phyloP scores from a whole-genome alignment of 2,888 invertebrate species.

The Stenurella melanura region DNA sequence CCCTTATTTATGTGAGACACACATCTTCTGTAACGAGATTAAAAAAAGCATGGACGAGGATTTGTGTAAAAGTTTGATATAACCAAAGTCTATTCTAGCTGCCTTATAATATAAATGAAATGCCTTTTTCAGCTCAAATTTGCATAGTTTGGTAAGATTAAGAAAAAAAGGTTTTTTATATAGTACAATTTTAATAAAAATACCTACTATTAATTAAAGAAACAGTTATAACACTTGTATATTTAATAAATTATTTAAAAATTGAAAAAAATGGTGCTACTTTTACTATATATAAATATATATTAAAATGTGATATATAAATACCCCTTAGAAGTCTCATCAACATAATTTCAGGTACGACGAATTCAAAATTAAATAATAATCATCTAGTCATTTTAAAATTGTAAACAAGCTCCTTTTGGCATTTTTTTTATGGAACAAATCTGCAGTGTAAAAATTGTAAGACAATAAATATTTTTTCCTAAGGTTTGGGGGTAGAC shows the following conservation, averaged over 20 bases:
- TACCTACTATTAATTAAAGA: constrained; percentile 17
- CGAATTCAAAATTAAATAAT: constrained; percentile 36
- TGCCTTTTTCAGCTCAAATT: constrained; percentile 60
- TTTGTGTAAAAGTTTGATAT: constrained; percentile 54
- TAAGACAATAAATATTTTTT: too few relatives aligned
- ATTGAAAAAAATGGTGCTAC: constrained; percentile 61
- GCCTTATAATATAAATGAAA: constrained; percentile 56
- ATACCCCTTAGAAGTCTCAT: constrained; percentile 43
- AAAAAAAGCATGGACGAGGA: constrained; percentile 45
- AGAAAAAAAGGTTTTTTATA: constrained; percentile 42
- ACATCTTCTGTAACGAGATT: constrained; percentile 42
- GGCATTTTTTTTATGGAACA: too few relatives aligned
- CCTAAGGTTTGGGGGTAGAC: too few relatives aligned
- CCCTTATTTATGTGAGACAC: constrained; percentile 29
- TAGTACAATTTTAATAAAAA: constrained; percentile 54
- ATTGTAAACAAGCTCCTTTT: constrained; percentile 11
- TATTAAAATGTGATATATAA: constrained; percentile 56
- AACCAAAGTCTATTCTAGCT: constrained; percentile 63
- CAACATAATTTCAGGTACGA: constrained; percentile 41
- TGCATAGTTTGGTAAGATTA: constrained; percentile 53
- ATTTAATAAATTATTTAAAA: constrained; percentile 53
- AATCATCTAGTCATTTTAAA: constrained; percentile 50
- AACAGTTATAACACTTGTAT: constrained; percentile 31
- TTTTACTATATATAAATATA: constrained; percentile 47
- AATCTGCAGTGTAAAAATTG: too few relatives aligned